A percentile compares a stretch with the other conserved stretches of the same genome.
phyloP scores from a whole-genome alignment of 2,113 vertebrate genomes.

The Odocoileus virginianus region DNA sequence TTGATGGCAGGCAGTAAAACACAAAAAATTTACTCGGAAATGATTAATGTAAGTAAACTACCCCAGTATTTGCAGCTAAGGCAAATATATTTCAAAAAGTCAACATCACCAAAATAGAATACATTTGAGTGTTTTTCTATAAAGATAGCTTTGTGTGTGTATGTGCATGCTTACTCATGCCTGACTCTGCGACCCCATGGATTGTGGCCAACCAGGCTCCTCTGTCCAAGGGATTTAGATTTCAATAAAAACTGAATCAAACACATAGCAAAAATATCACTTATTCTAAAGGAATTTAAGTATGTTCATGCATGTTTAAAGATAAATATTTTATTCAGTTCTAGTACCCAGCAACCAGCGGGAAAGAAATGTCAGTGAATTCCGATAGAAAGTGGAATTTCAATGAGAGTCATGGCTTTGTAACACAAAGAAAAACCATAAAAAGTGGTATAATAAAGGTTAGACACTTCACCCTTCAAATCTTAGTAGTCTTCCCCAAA shows the following conservation, averaged over 20 bases:
- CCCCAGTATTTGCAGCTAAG: background rate
- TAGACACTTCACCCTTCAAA: background rate
- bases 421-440: background rate
- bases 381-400: background rate
- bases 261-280: background rate
- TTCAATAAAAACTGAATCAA: background rate
- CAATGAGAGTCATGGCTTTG: background rate
- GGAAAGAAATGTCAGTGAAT: background rate
- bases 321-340: background rate
- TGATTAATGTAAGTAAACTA: constrained; percentile 4
- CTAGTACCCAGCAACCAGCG: background rate
- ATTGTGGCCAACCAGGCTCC: background rate
- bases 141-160: background rate
- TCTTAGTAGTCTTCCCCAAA: background rate
- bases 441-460: background rate
- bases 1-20: background rate
- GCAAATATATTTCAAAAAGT: background rate
- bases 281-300: background rate
- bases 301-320: background rate
- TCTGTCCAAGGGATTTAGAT: background rate
- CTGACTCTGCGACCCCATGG: background rate
- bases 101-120: background rate
- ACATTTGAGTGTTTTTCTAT: background rate
- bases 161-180: fast-evolving
- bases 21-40: background rate